A percentile compares a stretch with the other conserved stretches of the same genome.
phyloP scores from a whole-genome alignment of 1,140 invertebrate species.

The Aphelenchoides fujianensis region DNA sequence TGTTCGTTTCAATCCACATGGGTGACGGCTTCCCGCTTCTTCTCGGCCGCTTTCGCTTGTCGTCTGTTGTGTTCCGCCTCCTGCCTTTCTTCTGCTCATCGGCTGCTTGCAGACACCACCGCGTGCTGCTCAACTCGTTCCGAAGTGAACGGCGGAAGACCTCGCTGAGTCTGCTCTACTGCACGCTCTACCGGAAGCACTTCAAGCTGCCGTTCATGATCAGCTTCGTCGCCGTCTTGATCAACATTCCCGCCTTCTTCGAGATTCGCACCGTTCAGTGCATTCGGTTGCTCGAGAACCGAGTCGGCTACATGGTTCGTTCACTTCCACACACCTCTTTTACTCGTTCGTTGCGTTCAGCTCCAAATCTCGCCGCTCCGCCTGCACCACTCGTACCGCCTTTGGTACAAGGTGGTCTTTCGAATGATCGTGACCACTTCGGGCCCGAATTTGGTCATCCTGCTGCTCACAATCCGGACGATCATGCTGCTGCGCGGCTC shows the following conservation, averaged over 20 bases:
- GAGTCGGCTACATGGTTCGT: conserved; percentile 32
- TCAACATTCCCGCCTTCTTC: conserved; percentile 54
- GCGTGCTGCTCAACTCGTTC: conserved; percentile 35
- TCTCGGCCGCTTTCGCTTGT: not conserved
- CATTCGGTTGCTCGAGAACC: conserved; percentile 29
- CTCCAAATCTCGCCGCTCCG: conserved; percentile 38
- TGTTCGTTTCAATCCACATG: not conserved
- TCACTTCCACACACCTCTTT: not conserved
- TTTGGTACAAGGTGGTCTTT: conserved; percentile 47
- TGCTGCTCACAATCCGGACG: conserved; percentile 40
- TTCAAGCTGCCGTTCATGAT: conserved; percentile 49
- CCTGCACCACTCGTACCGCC: conserved; percentile 31
- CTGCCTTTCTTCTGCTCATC: not conserved
- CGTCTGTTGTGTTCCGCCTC: not conserved
- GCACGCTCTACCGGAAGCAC: conserved; percentile 43
- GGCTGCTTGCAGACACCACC: conserved; percentile 23
- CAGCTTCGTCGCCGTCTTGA: conserved; percentile 39
- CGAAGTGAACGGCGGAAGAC: conserved; percentile 42
- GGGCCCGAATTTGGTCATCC: conserved; percentile 48
- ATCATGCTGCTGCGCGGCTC: conserved; percentile 43
- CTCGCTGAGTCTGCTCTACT: conserved; percentile 40
- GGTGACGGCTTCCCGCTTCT: not conserved
- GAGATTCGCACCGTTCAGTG: conserved; percentile 36
- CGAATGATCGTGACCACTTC: conserved; percentile 48
- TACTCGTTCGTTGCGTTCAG: conserved; percentile 7